Conservation (phyloP, 2,888 invertebrate genomes). For the Alloplasta piceator region DNA sequence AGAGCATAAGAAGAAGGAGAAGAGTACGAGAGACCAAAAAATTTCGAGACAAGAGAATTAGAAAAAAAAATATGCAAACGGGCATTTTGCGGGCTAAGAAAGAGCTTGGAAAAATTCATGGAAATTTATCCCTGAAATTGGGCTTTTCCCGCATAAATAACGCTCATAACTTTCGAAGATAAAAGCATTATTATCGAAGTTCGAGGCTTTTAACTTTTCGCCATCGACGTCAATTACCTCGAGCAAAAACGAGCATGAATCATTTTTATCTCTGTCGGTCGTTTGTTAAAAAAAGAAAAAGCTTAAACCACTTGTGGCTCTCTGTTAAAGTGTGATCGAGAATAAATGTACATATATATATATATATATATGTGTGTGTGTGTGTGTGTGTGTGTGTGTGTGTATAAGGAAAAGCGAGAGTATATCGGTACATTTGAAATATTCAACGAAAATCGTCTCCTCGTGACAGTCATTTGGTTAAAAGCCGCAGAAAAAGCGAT, state of each 20-base stretch:
- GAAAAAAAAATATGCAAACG: not conserved
- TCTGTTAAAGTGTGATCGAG: conserved; percentile 19
- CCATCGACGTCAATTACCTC: conserved; percentile 8
- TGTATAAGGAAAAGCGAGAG: conserved; percentile 3
- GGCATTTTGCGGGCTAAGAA: not conserved
- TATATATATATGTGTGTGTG: not conserved
- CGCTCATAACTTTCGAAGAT: no score
- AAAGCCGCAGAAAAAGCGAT: conserved; percentile 37
- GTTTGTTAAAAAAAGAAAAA: conserved; percentile 30
- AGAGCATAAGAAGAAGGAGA: not conserved
- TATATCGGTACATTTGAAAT: conserved; percentile 48
- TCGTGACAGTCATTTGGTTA: conserved; percentile 22
- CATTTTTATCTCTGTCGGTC: conserved; percentile 46
- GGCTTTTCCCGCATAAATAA: no score
- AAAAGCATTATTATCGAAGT: conserved; percentile 7
- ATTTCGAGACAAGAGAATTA: not conserved
- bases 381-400: conserved; percentile 1
- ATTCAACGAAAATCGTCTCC: conserved; percentile 27
- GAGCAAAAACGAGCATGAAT: conserved; percentile 38
- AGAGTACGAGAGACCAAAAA: not conserved
- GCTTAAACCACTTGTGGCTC: conserved; percentile 68
- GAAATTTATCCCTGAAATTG: no score
- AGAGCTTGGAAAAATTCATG: no score
- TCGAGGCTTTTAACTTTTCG: conserved; percentile 31
- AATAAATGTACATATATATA: not conserved